Evolutionary conservation across 2,113 vertebrate genomes (phyloP), one percentile per base, ranked within the genome.

Genomic region (Melanerpes aurifrons): DNA sequence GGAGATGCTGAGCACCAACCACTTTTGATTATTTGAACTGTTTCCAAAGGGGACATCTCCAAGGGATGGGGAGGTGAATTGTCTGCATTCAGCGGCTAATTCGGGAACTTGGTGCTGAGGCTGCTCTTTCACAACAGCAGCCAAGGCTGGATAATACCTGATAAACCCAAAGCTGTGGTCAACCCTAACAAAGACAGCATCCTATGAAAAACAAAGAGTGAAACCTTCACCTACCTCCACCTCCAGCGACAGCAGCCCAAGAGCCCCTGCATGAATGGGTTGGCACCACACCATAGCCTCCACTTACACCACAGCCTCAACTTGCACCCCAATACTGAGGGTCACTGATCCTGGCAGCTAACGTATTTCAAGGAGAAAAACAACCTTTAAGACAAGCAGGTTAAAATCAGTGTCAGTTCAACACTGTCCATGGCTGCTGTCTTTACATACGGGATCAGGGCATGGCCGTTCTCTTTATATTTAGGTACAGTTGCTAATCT

Each of bases 371-470:
- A 40, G 86, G 24, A 91, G 13, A 87, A 53, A 76, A 82, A 48
- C 57, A 72, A 89, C 11, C 5, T 58, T 94, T 91, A 77, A 90
- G 78, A 92, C 72, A 79, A 87, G 92, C 77, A 90, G 82, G 78
- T 84, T 93, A 69, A 95, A 96, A 96, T 96, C 93, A 94, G 80
- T 96, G 96, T 92, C 94, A 96, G 90, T 96, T 96, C 96, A 90
- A 86, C 81, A 85, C 74, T 85, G 92, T 96, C 87, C 89, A 58
- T 54, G 76, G 94, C 84, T 53, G 50, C 22, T 53, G 22, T 53
- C 22, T 53, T 53, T 53, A 24, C 50, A 25, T 24, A 7, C 82
- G 64, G 50, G 66, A 85, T 74, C 86, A 78, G 92, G 97, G 90
- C 89, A 59, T 58, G 76, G 93, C 80, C 89, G 86, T 75, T 97